Evolutionary conservation across 2,888 invertebrate species (phyloP), one percentile per base, ranked within the genome.

Genomic region (Trissolcus brochymenae): DNA sequence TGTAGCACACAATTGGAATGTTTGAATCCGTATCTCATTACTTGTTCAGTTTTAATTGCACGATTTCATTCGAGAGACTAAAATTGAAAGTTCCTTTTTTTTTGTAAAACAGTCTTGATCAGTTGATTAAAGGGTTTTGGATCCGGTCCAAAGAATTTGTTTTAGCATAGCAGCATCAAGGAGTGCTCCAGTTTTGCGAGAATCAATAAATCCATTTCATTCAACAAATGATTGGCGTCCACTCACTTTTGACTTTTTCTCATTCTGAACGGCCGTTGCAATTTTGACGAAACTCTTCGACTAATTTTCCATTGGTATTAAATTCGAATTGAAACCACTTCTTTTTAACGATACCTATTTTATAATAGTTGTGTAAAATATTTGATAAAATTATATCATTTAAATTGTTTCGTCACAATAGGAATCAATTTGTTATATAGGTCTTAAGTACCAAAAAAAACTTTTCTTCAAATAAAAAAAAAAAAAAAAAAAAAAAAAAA

Each of bases 121-220:
- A 79, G 81, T 81, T 80, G 79, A 81, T 80, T 80, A 77, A 76
- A 76, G 59, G 65, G 73, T 56, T 60, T 74, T 81, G 80, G 81
- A 79, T 53, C 51, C 51, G 70, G 76, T 79, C 76, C 82, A 80
- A 74, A 70, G 74, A 71, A 66, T 73, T 73, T 59, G 67, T 64
- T 60, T 66, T 57, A 57, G 64, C 67, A 41, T 65, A 68, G 72
- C 40, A 64, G 50, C 13, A 59, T 72, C 70, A 21, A 14, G 53
- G 70, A 72, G 61, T 57, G 80, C 61, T 79, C 78, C 50, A 79
- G 65, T 81, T 80, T 64, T 62, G 14, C 7, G 49, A 35, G 57
- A 79, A 81, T 81, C 81, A 60, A 81, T 81, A 81, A 72, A 79
- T 80, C 65, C 78, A 70, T 71, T 77, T 74, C 72, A 51, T 79